Evolutionary conservation across 2,888 invertebrate species (phyloP).

Genomic region (Lasioglossum pauxillum): DNA sequence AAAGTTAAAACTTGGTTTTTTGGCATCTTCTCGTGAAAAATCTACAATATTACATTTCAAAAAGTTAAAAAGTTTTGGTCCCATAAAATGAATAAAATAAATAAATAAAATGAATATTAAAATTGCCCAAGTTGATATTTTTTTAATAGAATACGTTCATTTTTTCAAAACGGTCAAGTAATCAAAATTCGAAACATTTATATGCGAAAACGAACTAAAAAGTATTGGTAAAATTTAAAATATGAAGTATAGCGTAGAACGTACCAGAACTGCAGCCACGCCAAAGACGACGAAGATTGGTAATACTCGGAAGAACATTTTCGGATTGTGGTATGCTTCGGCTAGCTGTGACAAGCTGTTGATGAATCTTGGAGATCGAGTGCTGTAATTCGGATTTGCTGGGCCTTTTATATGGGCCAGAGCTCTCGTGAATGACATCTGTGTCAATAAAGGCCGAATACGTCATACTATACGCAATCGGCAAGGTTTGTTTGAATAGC

Average conservation of each 20-base stretch:
- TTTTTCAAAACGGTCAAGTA: neutral
- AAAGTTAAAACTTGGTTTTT: too few species aligned
- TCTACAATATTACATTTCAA: too few species aligned
- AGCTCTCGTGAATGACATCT: constrained; percentile 32
- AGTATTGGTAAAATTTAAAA: neutral
- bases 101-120: too few species aligned
- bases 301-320: constrained; percentile 39
- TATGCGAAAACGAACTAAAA: neutral
- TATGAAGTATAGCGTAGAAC: neutral
- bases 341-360: neutral
- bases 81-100: too few species aligned
- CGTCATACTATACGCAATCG: neutral
- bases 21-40: too few species aligned
- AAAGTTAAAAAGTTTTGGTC: too few species aligned
- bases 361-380: constrained; percentile 5
- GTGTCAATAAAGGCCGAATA: constrained; percentile 38
- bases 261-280: constrained; percentile 40
- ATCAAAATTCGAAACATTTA: neutral
- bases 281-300: constrained; percentile 40
- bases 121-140: neutral
- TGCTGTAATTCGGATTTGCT: constrained; percentile 12
- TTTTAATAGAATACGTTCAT: neutral
- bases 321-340: neutral
- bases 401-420: constrained; percentile 43
- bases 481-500: constrained; percentile 11